phyloP scores from a whole-genome alignment of 2,888 invertebrate genomes.

The Oligia latruncula region DNA sequence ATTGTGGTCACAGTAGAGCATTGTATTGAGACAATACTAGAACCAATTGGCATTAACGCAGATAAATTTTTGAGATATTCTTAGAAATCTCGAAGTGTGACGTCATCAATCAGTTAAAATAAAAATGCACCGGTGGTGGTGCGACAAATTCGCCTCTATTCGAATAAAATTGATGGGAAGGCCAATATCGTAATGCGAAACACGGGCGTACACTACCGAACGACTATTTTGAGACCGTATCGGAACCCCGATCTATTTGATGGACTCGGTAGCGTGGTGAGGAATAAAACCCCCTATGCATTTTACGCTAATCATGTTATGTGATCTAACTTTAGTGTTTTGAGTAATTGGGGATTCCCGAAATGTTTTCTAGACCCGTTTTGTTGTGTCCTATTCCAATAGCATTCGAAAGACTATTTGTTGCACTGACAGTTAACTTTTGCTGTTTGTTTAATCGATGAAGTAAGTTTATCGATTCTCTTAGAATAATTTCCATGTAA shows the following conservation, averaged over 20 bases:
- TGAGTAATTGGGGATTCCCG: constrained; percentile 76
- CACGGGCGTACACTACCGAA: constrained; percentile 74
- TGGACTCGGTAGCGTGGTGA: constrained; percentile 79
- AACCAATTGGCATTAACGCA: constrained; percentile 21
- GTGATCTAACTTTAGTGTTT: constrained; percentile 78
- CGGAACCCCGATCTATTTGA: constrained; percentile 86
- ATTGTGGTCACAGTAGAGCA: constrained; percentile 21
- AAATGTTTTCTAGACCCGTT: constrained; percentile 62
- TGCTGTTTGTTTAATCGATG: constrained; percentile 9
- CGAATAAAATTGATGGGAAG: constrained; percentile 82
- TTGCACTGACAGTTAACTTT: neutral
- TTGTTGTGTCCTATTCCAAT: constrained; percentile 15
- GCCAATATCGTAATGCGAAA: constrained; percentile 87
- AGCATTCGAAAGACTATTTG: neutral
- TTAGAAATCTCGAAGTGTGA: constrained; percentile 30
- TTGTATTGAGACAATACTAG: constrained; percentile 33
- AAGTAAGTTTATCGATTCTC: constrained; percentile 33
- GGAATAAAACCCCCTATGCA: constrained; percentile 77
- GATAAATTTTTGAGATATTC: constrained; percentile 13
- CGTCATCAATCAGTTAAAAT: constrained; percentile 52
- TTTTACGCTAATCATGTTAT: constrained; percentile 79
- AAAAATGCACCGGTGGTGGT: constrained; percentile 63
- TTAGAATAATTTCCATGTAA: constrained; percentile 53
- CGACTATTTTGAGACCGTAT: constrained; percentile 83
- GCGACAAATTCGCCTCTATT: constrained; percentile 74